phyloP scores from a whole-genome alignment of 2,113 vertebrate species.

The Orthonyx spaldingii region DNA sequence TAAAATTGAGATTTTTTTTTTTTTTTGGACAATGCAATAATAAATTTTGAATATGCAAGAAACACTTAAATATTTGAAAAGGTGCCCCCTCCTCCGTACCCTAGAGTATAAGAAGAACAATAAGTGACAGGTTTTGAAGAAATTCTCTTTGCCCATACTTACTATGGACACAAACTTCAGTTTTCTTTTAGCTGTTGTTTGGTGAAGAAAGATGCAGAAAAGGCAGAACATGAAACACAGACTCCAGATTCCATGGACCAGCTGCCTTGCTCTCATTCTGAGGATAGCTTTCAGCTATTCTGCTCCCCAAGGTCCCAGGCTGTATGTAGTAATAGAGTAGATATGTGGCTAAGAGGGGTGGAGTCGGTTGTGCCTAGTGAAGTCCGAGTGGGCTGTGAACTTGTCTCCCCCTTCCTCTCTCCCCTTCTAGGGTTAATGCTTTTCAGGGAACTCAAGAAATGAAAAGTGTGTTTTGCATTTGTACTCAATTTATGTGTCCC shows the following conservation, averaged over 20 bases:
- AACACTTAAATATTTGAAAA: not conserved
- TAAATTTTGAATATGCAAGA: not conserved
- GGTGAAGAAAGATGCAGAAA: constrained; percentile 18
- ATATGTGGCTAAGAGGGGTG: not conserved
- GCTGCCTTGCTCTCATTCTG: constrained; percentile 32
- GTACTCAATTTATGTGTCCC: not conserved
- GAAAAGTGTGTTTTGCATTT: not conserved
- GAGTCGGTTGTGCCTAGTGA: not conserved
- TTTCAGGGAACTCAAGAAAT: not conserved
- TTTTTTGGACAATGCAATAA: not conserved
- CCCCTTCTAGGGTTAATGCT: not conserved
- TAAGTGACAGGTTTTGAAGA: not conserved
- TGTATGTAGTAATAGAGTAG: not conserved
- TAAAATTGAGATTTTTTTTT: not conserved
- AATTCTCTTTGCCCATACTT: constrained; percentile 29
- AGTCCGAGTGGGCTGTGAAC: not conserved
- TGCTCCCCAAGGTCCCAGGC: not conserved
- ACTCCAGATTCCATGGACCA: constrained; percentile 34
- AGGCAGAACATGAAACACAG: constrained; percentile 36
- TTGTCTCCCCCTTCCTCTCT: not conserved
- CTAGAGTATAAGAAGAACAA: not conserved
- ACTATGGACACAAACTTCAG: constrained; percentile 69
- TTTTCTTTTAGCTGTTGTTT: constrained; percentile 50
- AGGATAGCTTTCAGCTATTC: not conserved
- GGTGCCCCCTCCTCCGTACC: not conserved